Evolutionary conservation across 92 coral and sea anemone genomes (phyloP).

Genomic region (Porites rus): DNA sequence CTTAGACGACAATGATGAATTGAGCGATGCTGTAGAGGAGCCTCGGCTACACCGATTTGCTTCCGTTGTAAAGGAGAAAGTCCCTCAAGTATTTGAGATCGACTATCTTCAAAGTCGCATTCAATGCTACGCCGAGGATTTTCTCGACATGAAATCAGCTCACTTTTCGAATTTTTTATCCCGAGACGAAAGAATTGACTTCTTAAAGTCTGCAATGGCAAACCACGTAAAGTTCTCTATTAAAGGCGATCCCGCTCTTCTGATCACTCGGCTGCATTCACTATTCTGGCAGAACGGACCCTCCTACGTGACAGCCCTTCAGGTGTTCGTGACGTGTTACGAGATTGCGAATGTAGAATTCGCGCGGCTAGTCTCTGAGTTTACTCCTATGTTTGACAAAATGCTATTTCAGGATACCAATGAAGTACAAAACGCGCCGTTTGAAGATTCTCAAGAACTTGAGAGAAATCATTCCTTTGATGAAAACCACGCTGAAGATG

Average conservation of each 20-base stretch:
- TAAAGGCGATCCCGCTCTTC: slow-evolving; percentile 32
- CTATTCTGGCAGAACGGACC: slow-evolving; percentile 77
- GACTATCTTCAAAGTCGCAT: slow-evolving; percentile 45
- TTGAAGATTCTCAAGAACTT: not conserved
- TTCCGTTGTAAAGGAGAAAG: slow-evolving; percentile 61
- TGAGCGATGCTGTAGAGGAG: slow-evolving; percentile 43
- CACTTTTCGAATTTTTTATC: slow-evolving; percentile 59
- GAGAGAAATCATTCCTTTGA: not conserved
- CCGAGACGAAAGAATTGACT: slow-evolving; percentile 68
- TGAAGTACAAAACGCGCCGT: no score
- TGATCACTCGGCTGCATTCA: slow-evolving; percentile 73
- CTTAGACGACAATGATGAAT: slow-evolving; percentile 74
- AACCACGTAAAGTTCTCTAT: slow-evolving; percentile 41
- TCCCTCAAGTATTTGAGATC: slow-evolving; percentile 71
- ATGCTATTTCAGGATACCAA: slow-evolving; percentile 12
- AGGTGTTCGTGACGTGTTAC: slow-evolving; percentile 63
- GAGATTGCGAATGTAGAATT: slow-evolving; percentile 13
- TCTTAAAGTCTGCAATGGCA: slow-evolving; percentile 75
- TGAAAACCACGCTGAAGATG: not conserved
- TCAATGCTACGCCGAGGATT: slow-evolving; percentile 80
- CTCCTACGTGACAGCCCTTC: slow-evolving; percentile 60
- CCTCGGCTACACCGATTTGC: slow-evolving; percentile 66
- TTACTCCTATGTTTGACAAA: slow-evolving; percentile 19
- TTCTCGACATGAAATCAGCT: slow-evolving; percentile 79
- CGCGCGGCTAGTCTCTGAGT: not conserved